These are phyloP conservation scores for Psittacus erithacus DNA, from an alignment of 2,113 vertebrate species.

Conservation along the genomic window DNA sequence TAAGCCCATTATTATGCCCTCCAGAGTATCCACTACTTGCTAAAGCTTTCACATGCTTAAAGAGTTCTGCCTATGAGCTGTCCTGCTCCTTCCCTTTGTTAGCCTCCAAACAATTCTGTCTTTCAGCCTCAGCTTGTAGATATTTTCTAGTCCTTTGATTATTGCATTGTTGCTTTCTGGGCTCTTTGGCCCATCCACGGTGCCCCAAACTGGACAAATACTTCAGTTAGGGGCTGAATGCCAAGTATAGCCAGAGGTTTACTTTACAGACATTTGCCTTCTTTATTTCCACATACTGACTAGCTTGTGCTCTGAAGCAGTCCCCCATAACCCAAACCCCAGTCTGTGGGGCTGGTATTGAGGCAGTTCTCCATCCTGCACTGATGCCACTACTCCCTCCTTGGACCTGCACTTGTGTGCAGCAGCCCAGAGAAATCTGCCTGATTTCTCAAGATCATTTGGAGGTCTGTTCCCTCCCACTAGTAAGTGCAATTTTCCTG, in stretches of 20 bases:
- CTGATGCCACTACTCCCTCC: fast-evolving
- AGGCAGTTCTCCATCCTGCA: neutral
- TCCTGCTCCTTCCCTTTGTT: neutral
- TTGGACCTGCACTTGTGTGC: neutral
- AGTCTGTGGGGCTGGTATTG: fast-evolving
- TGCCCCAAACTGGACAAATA: neutral
- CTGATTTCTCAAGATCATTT: neutral
- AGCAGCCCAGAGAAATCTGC: neutral
- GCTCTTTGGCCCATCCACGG: neutral
- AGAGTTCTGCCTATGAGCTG: neutral
- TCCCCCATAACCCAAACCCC: neutral
- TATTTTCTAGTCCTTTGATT: neutral
- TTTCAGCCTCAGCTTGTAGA: neutral
- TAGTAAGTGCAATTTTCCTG: neutral
- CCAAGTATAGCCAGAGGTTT: neutral
- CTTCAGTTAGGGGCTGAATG: neutral
- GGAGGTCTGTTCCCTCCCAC: neutral
- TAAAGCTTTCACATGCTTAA: neutral
- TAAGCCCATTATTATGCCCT: neutral
- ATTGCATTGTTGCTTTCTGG: neutral
- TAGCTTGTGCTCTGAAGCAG: neutral
- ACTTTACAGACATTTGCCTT: neutral
- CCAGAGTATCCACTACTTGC: neutral
- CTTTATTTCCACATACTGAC: neutral
- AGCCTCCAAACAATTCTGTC: neutral